Conservation (phyloP, 1,140 invertebrate species). For the Arctopsyche grandis region DNA sequence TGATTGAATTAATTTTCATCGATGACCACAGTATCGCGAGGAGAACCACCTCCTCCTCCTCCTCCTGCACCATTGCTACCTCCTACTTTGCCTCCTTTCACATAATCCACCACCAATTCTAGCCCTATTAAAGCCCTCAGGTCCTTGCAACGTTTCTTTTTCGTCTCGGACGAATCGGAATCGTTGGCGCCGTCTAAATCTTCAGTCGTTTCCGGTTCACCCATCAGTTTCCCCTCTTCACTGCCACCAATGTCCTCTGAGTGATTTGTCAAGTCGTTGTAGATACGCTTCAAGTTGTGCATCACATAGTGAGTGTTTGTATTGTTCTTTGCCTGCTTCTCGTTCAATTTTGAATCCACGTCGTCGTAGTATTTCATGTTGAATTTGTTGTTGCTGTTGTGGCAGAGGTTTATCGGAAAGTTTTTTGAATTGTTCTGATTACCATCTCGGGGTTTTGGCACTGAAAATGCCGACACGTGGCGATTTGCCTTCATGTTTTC, state of each 20-base stretch:
- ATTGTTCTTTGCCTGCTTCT: slow-evolving; percentile 52
- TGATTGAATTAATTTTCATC: slow-evolving; percentile 40
- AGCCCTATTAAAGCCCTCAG: slow-evolving; percentile 50
- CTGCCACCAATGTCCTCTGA: slow-evolving; percentile 39
- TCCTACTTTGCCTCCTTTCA: slow-evolving; percentile 42
- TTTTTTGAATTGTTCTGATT: slow-evolving; percentile 22
- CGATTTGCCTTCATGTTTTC: slow-evolving; percentile 62
- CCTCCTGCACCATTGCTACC: background rate
- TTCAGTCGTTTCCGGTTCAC: slow-evolving; percentile 57
- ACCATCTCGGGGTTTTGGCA: slow-evolving; percentile 64
- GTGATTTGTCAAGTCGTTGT: slow-evolving; percentile 61
- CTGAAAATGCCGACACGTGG: slow-evolving; percentile 74
- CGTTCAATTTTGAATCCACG: slow-evolving; percentile 43
- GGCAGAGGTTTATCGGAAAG: slow-evolving; percentile 46
- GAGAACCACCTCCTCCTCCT: slow-evolving; percentile 8
- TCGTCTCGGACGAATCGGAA: slow-evolving; percentile 50
- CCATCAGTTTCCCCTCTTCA: slow-evolving; percentile 54
- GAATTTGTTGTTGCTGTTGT: slow-evolving; percentile 47
- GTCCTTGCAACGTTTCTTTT: slow-evolving; percentile 51
- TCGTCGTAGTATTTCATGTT: slow-evolving; percentile 52
- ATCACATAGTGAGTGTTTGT: slow-evolving; percentile 68
- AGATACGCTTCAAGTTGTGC: slow-evolving; percentile 66
- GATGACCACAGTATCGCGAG: slow-evolving; percentile 47
- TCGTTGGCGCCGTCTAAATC: slow-evolving; percentile 53
- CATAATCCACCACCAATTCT: slow-evolving; percentile 53